Base-by-base conservation (phyloP, 2,113 vertebrate species). In the Phainopepla nitens region DNA sequence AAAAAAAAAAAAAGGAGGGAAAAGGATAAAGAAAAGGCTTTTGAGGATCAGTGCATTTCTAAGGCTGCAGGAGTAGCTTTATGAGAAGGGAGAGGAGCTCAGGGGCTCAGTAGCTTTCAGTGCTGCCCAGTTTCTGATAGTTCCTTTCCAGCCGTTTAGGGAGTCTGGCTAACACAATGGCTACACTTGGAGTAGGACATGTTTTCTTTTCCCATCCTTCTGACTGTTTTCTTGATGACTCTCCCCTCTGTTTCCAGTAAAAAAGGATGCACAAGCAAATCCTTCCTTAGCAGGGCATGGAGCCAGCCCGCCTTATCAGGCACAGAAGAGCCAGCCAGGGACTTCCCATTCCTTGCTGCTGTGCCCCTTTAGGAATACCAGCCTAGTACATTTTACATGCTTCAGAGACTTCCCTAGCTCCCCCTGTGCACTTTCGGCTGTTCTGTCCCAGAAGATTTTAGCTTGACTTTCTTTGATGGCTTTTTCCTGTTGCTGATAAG, bases 291-390 rank as follows among this genome's bases (percentile, higher is more conserved):
- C 83, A 86, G 47, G 88, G 68, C 94, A 70, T 13, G 31, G 22
- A 78, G 83, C 60, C 94, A 95, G 53, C 16, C 41, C 70, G 42
- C 7, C 35, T 96, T 94, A 94, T 95, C 89, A 95, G 53, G 20
- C 51, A 71, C 36, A 49, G 80, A 89, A 78, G 35, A 93, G 12
- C 11, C 41, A 65, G 87, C 83, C 95, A 96, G 95, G 94, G 93
- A 87, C 94, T 97, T 97, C 95, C 94, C 94, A 75, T 39, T 82
- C 53, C 45, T 70, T 27, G 20, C 65, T 84, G 44, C 35, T 87
- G 23, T 95, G 61, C 70, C 73, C 49, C 86, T 71, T 64, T 87
- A 87, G 80, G 71, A 84, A 68, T 87, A 94, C 35, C 77, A 95
- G 23, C 60, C 77, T 91, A 68, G 64, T 78, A 75, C 8, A 64